A percentile compares a stretch with the other conserved stretches of the same genome.
Evolutionary conservation across 2,113 vertebrate species (phyloP).

Genomic region (Oreotrochilus melanogaster): DNA sequence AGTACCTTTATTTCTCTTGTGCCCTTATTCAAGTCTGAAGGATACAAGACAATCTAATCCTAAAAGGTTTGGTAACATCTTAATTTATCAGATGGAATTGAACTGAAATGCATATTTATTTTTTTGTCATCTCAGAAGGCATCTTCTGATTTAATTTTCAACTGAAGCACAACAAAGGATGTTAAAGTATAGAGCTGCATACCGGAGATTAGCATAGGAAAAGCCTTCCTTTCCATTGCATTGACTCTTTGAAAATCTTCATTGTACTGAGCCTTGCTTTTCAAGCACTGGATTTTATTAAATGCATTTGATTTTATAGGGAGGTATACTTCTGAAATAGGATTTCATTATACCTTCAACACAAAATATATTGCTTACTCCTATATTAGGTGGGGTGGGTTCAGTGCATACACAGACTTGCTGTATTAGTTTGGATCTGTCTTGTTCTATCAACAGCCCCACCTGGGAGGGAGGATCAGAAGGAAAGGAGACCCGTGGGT

Average conservation of each 20-base stretch:
- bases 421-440: too few relatives aligned
- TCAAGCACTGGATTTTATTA: not conserved
- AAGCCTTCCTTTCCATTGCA: not conserved
- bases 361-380: not conserved
- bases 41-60: not conserved
- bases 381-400: not conserved
- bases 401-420: not conserved
- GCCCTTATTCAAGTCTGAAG: not conserved
- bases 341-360: not conserved
- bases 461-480: too few relatives aligned
- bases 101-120: accelerated
- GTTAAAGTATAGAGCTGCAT: not conserved
- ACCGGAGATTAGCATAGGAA: not conserved
- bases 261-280: not conserved
- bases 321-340: not conserved
- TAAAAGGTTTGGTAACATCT: not conserved
- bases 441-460: too few relatives aligned
- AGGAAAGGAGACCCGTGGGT: too few relatives aligned
- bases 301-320: not conserved
- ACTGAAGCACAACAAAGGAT: not conserved
- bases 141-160: not conserved
- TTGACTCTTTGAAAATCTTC: not conserved
- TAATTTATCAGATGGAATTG: not conserved
- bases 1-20: not conserved
- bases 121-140: not conserved